Evolutionary conservation across 2,113 vertebrate species (phyloP).

Genomic region (Falco punctatus): DNA sequence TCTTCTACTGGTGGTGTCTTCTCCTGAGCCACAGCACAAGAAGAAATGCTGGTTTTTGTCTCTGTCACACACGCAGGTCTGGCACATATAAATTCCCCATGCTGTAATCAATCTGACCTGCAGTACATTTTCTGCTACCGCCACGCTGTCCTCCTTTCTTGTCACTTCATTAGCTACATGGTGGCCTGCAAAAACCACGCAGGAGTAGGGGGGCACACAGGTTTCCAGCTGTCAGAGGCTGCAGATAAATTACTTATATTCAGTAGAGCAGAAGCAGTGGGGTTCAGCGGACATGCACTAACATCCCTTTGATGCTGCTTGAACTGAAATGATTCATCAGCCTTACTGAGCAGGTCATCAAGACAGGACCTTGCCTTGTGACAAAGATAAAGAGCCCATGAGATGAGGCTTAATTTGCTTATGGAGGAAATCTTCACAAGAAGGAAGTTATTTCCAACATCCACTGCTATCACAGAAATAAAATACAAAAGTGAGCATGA

Average conservation of each 20-base stretch:
- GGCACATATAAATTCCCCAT: fast-evolving
- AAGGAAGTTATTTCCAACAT: neutral
- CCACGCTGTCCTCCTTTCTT: neutral
- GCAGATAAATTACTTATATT: neutral
- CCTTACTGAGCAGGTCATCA: neutral
- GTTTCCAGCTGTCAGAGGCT: neutral
- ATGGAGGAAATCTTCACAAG: neutral
- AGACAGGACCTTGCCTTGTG: neutral
- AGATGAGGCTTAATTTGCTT: neutral
- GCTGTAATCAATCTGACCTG: neutral
- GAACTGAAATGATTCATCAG: neutral
- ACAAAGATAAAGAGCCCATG: neutral
- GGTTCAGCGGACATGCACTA: neutral
- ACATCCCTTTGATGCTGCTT: neutral
- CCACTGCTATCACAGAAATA: neutral
- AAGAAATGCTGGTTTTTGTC: neutral
- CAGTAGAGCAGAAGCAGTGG: neutral
- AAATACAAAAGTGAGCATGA: neutral
- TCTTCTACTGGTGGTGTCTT: neutral
- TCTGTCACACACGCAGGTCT: fast-evolving
- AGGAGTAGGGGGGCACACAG: neutral
- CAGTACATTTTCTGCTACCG: neutral
- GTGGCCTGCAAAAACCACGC: neutral
- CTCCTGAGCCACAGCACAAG: neutral
- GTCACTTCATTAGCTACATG: neutral